phyloP scores from a whole-genome alignment of 2,797 vertebrate genomes.

The Sebastes itinus region DNA sequence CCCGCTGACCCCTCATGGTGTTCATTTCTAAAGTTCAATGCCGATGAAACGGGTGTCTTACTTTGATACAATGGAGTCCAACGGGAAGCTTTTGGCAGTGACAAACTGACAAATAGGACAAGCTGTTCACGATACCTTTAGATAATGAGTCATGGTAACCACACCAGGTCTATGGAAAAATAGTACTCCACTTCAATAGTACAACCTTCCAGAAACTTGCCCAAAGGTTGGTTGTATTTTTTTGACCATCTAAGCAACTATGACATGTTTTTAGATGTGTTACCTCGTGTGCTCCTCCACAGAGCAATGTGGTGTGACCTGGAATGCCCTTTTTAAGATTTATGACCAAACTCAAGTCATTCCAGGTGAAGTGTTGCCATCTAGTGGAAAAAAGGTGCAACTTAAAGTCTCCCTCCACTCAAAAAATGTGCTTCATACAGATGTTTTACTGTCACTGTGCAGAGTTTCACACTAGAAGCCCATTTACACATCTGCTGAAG shows the following conservation, averaged over 20 bases:
- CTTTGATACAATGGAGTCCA: constrained; percentile 34
- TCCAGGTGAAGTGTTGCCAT: constrained; percentile 40
- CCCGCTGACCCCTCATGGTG: constrained; percentile 38
- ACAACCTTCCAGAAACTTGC: not conserved
- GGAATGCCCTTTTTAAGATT: constrained; percentile 45
- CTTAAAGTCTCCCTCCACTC: not conserved
- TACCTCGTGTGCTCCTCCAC: not conserved
- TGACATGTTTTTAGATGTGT: not conserved
- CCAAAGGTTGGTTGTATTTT: not conserved
- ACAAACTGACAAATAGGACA: constrained; percentile 38
- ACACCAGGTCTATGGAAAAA: not conserved
- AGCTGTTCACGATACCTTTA: constrained; percentile 10
- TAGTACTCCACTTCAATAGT: not conserved
- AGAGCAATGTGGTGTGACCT: constrained; percentile 41
- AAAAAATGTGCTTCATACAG: not conserved
- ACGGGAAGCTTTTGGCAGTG: constrained; percentile 22
- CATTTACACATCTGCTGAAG: not conserved
- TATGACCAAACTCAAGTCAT: not conserved
- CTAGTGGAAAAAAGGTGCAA: constrained; percentile 49
- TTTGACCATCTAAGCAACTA: not conserved
- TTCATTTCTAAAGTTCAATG: constrained; percentile 61
- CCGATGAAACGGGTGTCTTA: constrained; percentile 31
- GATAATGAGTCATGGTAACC: not conserved
- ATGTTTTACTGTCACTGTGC: not conserved
- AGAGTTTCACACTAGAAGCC: not conserved